Evolutionary conservation across 2,888 invertebrate species (phyloP).

Genomic region (Ferrisia virgata): DNA sequence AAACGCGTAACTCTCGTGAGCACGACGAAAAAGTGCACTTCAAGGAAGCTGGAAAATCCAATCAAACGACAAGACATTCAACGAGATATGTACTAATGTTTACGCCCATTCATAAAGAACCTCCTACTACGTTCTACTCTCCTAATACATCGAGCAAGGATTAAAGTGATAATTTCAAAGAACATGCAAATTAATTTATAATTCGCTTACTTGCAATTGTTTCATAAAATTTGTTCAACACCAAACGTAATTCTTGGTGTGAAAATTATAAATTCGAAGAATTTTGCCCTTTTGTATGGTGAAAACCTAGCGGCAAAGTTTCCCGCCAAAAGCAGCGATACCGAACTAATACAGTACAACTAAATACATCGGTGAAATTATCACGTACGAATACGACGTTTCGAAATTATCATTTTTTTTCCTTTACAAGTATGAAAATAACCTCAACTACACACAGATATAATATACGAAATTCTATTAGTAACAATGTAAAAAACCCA

Average conservation of each 20-base stretch:
- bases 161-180: slow-evolving; percentile 36
- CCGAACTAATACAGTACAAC: neutral
- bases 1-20: neutral
- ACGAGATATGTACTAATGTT: slow-evolving; percentile 13
- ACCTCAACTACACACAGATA: neutral
- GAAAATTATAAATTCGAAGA: neutral
- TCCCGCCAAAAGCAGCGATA: slow-evolving; percentile 15
- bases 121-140: slow-evolving; percentile 38
- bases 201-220: slow-evolving; percentile 14
- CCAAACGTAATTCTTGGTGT: neutral
- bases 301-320: slow-evolving; percentile 1
- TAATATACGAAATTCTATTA: neutral
- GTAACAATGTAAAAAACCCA: slow-evolving; percentile 7
- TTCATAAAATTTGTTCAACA: neutral
- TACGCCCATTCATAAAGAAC: slow-evolving; percentile 39
- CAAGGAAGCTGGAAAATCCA: slow-evolving; percentile 25
- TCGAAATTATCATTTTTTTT: neutral
- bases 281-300: neutral
- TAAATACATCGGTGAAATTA: neutral
- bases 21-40: neutral
- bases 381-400: neutral
- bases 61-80: slow-evolving; percentile 23
- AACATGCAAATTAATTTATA: slow-evolving; percentile 1
- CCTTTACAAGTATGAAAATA: neutral
- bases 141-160: slow-evolving; percentile 33